Conservation (phyloP, 23 tunicate genomes). For the Halocynthia aurantium region DNA sequence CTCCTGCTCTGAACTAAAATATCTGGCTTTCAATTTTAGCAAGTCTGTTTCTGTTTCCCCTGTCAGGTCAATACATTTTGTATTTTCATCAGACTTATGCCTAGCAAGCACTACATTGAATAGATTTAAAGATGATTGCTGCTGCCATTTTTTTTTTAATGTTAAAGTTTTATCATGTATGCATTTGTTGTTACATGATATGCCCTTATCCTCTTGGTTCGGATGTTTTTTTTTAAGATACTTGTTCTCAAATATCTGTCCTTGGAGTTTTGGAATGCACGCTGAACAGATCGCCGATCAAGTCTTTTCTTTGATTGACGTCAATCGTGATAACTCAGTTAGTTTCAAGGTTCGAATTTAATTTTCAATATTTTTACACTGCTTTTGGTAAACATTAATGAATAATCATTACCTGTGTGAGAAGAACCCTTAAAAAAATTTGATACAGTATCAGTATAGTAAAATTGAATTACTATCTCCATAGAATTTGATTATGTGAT, state of each 20-base stretch:
- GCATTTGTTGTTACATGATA: background rate
- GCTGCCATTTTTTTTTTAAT: background rate
- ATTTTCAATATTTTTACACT: background rate
- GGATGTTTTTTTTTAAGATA: constrained; percentile 24
- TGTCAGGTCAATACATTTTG: too few relatives aligned
- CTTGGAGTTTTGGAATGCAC: constrained; percentile 59
- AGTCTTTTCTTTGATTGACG: constrained; percentile 40
- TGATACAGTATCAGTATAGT: background rate
- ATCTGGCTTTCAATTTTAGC: too few relatives aligned
- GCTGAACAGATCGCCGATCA: constrained; percentile 40
- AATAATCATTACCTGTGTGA: background rate
- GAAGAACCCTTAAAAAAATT: too few relatives aligned
- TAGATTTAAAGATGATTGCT: background rate
- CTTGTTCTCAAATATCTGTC: constrained; percentile 51
- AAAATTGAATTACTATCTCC: background rate
- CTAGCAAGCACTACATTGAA: too few relatives aligned
- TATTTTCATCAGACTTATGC: too few relatives aligned
- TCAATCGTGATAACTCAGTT: constrained; percentile 28
- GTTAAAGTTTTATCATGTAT: background rate
- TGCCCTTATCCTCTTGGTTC: background rate
- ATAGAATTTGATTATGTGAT: too few relatives aligned
- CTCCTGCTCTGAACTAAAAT: too few relatives aligned
- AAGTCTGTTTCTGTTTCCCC: too few relatives aligned
- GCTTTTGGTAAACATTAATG: background rate
- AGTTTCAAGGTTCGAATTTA: constrained; percentile 49